Conservation (phyloP, 1,140 invertebrate species). For the Oedothorax gibbosus region DNA sequence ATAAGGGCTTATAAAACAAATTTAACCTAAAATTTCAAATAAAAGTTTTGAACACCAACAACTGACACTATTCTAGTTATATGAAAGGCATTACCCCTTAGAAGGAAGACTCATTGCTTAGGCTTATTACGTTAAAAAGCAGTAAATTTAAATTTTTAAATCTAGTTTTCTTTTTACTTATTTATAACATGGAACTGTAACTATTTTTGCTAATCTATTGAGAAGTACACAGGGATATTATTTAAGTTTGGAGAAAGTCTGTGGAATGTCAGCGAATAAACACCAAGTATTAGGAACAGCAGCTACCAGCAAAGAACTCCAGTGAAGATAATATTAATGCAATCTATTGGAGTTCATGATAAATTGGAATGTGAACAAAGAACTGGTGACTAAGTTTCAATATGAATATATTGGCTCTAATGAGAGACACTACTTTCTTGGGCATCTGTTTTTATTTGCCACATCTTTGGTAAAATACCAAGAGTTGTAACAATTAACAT, state of each 20-base stretch:
- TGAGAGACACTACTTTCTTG: slow-evolving; percentile 23
- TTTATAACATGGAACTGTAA: slow-evolving; percentile 16
- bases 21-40: slow-evolving; percentile 47
- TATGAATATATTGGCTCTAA: slow-evolving; percentile 25
- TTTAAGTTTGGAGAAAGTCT: slow-evolving; percentile 28
- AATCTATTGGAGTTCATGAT: slow-evolving; percentile 19
- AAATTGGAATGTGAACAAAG: slow-evolving; percentile 51
- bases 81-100: slow-evolving; percentile 39
- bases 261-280: slow-evolving; percentile 55
- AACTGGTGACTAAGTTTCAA: slow-evolving; percentile 47
- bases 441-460: slow-evolving; percentile 20
- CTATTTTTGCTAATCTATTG: slow-evolving; percentile 49
- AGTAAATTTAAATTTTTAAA: slow-evolving; percentile 27
- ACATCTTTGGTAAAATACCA: slow-evolving; percentile 41
- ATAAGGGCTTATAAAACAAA: slow-evolving; percentile 2
- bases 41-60: slow-evolving; percentile 45
- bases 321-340: slow-evolving; percentile 43
- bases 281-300: slow-evolving; percentile 55
- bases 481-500: slow-evolving; percentile 44
- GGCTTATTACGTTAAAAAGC: slow-evolving; percentile 40
- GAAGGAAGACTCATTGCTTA: slow-evolving; percentile 55
- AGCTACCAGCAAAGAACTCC: slow-evolving; percentile 36
- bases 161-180: slow-evolving; percentile 23
- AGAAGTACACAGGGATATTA: slow-evolving; percentile 28
- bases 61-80: slow-evolving; percentile 49